Evolutionary conservation across 2,888 invertebrate species (phyloP), one percentile per base, ranked within the genome.

Genomic region (Drosophila paramelanica): DNA sequence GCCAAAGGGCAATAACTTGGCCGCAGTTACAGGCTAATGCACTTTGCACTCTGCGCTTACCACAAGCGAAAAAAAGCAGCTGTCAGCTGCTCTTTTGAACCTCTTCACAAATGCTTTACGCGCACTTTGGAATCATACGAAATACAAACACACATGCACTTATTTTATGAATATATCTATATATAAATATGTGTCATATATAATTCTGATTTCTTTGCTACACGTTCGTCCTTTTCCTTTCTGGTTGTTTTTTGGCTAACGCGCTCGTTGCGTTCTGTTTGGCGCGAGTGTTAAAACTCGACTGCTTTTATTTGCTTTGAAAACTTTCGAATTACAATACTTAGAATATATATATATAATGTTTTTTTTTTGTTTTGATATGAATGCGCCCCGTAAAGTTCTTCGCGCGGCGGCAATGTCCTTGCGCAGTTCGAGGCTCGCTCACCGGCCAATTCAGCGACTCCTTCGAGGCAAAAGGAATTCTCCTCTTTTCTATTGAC

Each of bases 351-450:
- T 36, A 36, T 13, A 36, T 36, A 13, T 11, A 33, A 10, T 2
- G 10, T 11, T 33, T 4, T 36, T 33, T 36, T 13, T 36, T 90
- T 82, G 88, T 84, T 79, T 88, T 82, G 79, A 77, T 77, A 72
- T 73, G 57, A 42, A 49, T 64, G 45, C 25, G 51, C 27, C 39
- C 55, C 73, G 31, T 10, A 31, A 11, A 33, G 33, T 76, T 17
- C 13, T 50, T 49, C 68, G 49, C 73, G 62, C 56, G 76, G 23
- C 53, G 43, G 23, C 23, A 90, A 85, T 88, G 91, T 91, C 91
- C 91, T 91, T 91, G 91, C 91, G 91, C 91, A 91, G 91, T 90
- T 89, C 89, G 81, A 72, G 82, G 72, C 58, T 64, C 78, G 53
- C 66, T 58, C 55, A 58, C 50, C 61, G 67, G 62, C 49, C 73